Percentiles rank a stretch among this genome's conserved stretches.
These are phyloP conservation scores for Pseudomugil tenellus DNA, from an alignment of 2,797 vertebrate genomes.

Conservation along the genomic window DNA sequence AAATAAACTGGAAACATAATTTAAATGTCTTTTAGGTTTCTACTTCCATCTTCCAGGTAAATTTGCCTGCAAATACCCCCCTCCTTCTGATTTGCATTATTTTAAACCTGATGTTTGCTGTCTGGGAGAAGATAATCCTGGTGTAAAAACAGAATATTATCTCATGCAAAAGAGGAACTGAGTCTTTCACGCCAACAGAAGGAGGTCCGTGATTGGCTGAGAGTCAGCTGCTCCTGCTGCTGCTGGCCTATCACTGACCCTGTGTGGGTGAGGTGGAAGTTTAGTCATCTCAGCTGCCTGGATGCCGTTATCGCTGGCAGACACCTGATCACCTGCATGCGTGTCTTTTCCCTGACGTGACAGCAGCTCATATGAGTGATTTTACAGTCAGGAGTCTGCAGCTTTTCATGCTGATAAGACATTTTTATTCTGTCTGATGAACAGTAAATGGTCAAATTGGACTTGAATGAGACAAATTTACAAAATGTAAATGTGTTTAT, in stretches of 20 bases:
- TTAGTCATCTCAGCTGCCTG: constrained; percentile 40
- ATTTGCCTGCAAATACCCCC: constrained; percentile 19
- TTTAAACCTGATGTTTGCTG: constrained; percentile 43
- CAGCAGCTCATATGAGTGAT: not conserved
- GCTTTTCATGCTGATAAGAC: too few species aligned
- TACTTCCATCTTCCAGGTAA: constrained; percentile 3
- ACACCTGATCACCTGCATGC: constrained; percentile 52
- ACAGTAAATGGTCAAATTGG: too few species aligned
- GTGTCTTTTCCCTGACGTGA: constrained; percentile 10
- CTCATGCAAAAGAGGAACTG: constrained; percentile 59
- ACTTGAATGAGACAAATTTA: too few species aligned
- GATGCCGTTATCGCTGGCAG: constrained; percentile 56
- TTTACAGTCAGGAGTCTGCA: not conserved
- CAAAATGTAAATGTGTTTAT: too few species aligned
- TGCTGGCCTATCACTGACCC: constrained; percentile 48
- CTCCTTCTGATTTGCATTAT: constrained; percentile 45
- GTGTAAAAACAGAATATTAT: constrained; percentile 46
- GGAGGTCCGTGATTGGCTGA: constrained; percentile 46
- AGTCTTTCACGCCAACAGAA: constrained; percentile 39
- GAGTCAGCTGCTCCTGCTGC: constrained; percentile 37
- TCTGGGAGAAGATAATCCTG: constrained; percentile 41
- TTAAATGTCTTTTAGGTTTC: constrained; percentile 9
- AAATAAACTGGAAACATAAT: constrained; percentile 8
- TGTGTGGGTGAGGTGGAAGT: constrained; percentile 33
- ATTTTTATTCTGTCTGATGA: too few species aligned